These are phyloP conservation scores for Alca torda DNA, from an alignment of 2,797 vertebrate genomes.

Conservation along the genomic window DNA sequence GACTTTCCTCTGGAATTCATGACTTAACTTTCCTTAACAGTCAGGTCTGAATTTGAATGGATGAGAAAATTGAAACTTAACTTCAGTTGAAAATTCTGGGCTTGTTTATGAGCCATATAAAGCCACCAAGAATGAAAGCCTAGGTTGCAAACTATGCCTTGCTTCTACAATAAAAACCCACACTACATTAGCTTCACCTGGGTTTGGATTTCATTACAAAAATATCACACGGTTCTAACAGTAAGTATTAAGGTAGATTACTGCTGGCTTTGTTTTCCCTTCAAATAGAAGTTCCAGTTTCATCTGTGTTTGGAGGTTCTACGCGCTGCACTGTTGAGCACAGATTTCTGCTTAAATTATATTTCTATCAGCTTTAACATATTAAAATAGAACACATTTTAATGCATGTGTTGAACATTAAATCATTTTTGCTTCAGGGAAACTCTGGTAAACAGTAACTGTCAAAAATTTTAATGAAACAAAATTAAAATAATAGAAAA, in stretches of 20 bases:
- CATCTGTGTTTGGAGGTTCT: conserved; percentile 26
- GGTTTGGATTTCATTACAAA: not conserved
- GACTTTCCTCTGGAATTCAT: conserved; percentile 27
- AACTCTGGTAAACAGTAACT: conserved; percentile 77
- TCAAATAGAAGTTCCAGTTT: conserved; percentile 16
- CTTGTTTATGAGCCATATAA: not conserved
- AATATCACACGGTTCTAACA: not conserved
- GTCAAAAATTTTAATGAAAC: conserved; percentile 75
- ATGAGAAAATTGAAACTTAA: conserved; percentile 7
- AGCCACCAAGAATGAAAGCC: not conserved
- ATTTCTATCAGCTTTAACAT: conserved; percentile 75
- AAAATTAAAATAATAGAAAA: conserved; percentile 75
- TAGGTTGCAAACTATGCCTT: not conserved
- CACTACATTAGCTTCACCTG: not conserved
- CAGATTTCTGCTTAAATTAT: conserved; percentile 74
- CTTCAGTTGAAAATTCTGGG: not conserved
- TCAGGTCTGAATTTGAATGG: not conserved
- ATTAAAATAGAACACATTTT: conserved; percentile 73
- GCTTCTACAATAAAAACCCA: not conserved
- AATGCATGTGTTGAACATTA: conserved; percentile 73
- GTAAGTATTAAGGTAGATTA: not conserved
- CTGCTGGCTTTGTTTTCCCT: not conserved
- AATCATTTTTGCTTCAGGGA: conserved; percentile 74
- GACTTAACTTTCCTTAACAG: not conserved
- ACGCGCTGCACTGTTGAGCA: conserved; percentile 48